Base-by-base conservation (phyloP, 2,113 vertebrate species). In the Oostethus manadensis region DNA sequence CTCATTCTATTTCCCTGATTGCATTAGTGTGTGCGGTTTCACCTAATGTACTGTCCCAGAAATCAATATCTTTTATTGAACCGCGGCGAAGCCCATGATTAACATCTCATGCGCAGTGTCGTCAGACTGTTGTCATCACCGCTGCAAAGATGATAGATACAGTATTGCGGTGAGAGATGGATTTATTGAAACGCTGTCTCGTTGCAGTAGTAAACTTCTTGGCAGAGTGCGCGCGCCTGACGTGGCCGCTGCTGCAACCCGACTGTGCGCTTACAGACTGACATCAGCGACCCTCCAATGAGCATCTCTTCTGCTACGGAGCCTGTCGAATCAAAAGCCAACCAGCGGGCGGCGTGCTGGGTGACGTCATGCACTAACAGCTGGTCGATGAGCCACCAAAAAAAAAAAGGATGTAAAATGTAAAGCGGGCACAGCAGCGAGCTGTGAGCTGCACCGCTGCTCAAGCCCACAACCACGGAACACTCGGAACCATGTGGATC, bases 351-450 rank as follows among this genome's bases (percentile, higher is more conserved):
- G 84, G 81, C 18, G 76, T 74, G 68, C 77, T 66, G 35, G 60
- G 79, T 91, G 74, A 91, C 90, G 90, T 91, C 89, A 91, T 87
- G 81, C 83, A 76, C 82, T 86, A 90, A 91, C 89, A 91, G 90
- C 89, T 89, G 90, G 89, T 90, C 84, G 76, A 70, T 87, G 85
- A 85, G 86, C 79, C 71, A 64, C 84, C 85, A 80, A 72, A 62
- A 58, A 58, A 63, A 50, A 62, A 57, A 49, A 47, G 68, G 81
- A 69, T 77, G 83, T 89, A 89, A 87, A 84, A 91, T 91, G 90
- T 91, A 89, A 89, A 87, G 76, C 35, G 53, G 53, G 33, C 38
- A 55, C 80, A 80, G 85, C 84, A 74, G 64, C 84, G 87, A 78
- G 81, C 87, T 78, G 87, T 86, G 87, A 87, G 71, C 80, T 67